phyloP scores from a whole-genome alignment of 1,140 invertebrate species.

The Paralvinella palmiformis region DNA sequence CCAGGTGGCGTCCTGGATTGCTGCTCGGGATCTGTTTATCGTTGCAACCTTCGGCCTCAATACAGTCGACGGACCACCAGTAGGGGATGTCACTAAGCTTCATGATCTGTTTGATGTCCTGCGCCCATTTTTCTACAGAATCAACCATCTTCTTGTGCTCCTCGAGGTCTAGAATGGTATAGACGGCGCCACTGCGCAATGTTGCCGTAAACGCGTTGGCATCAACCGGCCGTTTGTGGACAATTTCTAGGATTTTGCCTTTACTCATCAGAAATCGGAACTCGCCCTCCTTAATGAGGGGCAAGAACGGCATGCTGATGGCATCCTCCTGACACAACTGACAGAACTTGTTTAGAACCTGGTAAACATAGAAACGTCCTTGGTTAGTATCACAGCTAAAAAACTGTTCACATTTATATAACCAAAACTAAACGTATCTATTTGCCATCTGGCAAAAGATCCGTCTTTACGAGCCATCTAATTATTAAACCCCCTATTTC shows the following conservation, averaged over 20 bases:
- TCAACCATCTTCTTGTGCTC: constrained; percentile 18
- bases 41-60: constrained; percentile 12
- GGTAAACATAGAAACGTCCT: too few relatives aligned
- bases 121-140: constrained; percentile 12
- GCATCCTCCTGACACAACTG: constrained; percentile 17
- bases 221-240: constrained; percentile 21
- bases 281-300: constrained; percentile 21
- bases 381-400: too few relatives aligned
- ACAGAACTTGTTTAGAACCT: constrained; percentile 12
- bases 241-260: constrained; percentile 18
- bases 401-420: too few relatives aligned
- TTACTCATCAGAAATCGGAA: constrained; percentile 21
- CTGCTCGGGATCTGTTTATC: constrained; percentile 14
- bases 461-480: too few relatives aligned
- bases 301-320: constrained; percentile 22
- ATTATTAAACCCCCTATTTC: too few relatives aligned
- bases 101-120: constrained; percentile 15
- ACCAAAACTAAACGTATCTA: too few relatives aligned
- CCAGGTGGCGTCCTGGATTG: constrained; percentile 12
- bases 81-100: constrained; percentile 19
- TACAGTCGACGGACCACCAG: constrained; percentile 23
- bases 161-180: constrained; percentile 16
- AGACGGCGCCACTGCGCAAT: constrained; percentile 17
- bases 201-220: constrained; percentile 19
- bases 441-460: too few relatives aligned